A percentile compares a stretch with the other conserved stretches of the same genome.
Conservation (phyloP, 2,888 invertebrate species). For the Drosophila antonietae region DNA sequence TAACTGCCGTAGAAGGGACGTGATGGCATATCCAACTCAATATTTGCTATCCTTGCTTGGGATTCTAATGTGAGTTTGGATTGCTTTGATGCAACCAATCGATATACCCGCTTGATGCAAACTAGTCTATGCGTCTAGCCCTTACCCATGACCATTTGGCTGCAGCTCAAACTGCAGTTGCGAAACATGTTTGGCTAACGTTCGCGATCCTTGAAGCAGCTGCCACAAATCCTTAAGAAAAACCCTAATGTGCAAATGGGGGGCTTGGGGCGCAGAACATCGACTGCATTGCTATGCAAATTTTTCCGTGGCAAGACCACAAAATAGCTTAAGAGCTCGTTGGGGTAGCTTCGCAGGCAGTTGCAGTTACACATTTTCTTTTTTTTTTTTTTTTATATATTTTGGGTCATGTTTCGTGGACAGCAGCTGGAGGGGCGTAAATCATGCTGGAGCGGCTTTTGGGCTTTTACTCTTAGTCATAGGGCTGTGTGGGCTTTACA, state of each 20-base stretch:
- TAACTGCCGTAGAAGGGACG: no score
- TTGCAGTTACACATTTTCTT: conserved; percentile 12
- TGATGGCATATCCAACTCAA: not conserved
- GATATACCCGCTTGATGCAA: not conserved
- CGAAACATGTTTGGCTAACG: not conserved
- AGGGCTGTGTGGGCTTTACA: not conserved
- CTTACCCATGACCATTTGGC: not conserved
- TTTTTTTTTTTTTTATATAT: conserved; percentile 27
- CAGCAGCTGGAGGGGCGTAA: conserved; percentile 49
- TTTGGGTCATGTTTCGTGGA: conserved; percentile 70
- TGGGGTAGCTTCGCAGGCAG: not conserved
- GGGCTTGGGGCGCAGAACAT: conserved; percentile 5
- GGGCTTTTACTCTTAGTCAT: conserved; percentile 13
- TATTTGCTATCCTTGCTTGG: not conserved
- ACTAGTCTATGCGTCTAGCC: not conserved
- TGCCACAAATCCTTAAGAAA: conserved; percentile 17
- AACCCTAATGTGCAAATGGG: not conserved
- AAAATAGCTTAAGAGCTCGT: conserved; percentile 27
- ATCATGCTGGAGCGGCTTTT: conserved; percentile 41
- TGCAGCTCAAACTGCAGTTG: not conserved
- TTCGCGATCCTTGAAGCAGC: conserved; percentile 18
- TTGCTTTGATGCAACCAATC: conserved; percentile 2
- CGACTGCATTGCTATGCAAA: conserved; percentile 59
- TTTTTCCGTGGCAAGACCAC: conserved; percentile 33
- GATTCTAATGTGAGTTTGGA: not conserved